A percentile compares a stretch with the other conserved stretches of the same genome.
These are phyloP conservation scores for Aspidapion aeneum DNA, from an alignment of 2,888 invertebrate species.

Conservation along the genomic window DNA sequence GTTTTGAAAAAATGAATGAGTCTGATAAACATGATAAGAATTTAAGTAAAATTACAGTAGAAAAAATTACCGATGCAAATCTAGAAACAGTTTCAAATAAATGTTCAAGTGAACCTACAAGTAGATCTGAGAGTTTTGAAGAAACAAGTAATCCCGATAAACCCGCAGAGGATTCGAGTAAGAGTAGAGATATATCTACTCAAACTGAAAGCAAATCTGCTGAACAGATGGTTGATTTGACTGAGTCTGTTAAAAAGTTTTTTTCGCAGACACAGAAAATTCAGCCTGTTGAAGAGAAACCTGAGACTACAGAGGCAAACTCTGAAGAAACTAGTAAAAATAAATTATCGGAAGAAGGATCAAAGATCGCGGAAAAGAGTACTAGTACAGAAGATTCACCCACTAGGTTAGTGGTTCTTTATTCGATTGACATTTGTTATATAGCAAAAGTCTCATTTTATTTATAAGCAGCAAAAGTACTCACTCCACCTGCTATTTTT, in stretches of 20 bases:
- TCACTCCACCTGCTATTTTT: too few relatives aligned
- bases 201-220: neutral
- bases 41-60: too few relatives aligned
- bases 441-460: too few relatives aligned
- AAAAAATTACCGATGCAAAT: neutral
- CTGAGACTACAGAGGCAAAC: slow-evolving; percentile 27
- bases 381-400: slow-evolving; percentile 46
- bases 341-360: neutral
- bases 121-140: neutral
- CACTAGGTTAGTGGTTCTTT: slow-evolving; percentile 31
- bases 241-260: neutral
- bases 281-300: slow-evolving; percentile 30
- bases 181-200: slow-evolving; percentile 23
- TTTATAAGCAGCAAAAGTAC: too few relatives aligned
- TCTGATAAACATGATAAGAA: neutral
- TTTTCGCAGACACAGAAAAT: slow-evolving; percentile 15
- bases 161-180: slow-evolving; percentile 5
- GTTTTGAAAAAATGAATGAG: neutral
- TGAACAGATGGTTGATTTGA: neutral
- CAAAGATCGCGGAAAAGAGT: slow-evolving; percentile 39
- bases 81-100: neutral
- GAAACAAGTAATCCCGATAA: neutral
- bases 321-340: neutral
- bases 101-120: neutral
- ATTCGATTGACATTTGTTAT: slow-evolving; percentile 14